Percentiles rank a stretch among this genome's conserved stretches.
These are phyloP conservation scores for Diceros bicornis DNA, from an alignment of 2,797 vertebrate genomes.

Conservation along the genomic window DNA sequence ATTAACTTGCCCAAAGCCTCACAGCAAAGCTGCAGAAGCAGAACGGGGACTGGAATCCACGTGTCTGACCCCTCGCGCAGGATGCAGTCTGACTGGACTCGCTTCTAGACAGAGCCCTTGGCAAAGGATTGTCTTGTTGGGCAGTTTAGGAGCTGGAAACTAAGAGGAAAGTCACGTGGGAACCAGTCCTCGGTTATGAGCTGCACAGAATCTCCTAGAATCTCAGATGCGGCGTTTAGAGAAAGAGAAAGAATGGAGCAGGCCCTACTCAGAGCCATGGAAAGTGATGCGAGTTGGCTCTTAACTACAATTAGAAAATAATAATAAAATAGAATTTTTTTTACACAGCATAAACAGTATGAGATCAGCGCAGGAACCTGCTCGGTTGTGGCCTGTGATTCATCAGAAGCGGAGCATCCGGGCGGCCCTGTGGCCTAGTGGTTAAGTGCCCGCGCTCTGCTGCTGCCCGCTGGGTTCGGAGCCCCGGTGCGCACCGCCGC, in stretches of 20 bases:
- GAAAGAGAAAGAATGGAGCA: background rate
- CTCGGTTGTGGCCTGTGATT: background rate
- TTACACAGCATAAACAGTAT: background rate
- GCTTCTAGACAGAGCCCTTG: background rate
- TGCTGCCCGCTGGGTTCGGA: too few species aligned
- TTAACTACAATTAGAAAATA: background rate
- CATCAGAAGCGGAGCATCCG: background rate
- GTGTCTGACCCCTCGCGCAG: background rate
- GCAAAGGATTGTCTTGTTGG: background rate
- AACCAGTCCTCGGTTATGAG: background rate
- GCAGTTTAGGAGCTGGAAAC: background rate
- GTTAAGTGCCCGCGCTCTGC: too few species aligned
- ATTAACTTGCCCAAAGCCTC: background rate
- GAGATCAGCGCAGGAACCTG: background rate
- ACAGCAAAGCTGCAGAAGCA: background rate
- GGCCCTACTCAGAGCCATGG: background rate
- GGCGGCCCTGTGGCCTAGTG: too few species aligned
- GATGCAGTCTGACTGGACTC: background rate
- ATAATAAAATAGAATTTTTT: background rate
- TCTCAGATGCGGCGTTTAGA: background rate
- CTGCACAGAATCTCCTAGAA: background rate
- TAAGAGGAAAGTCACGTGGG: background rate
- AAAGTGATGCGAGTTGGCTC: constrained; percentile 8
- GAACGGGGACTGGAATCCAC: background rate
- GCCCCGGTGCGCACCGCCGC: too few species aligned